A percentile compares a stretch with the other conserved stretches of the same genome.
These are phyloP conservation scores for Protobothrops flavoviridis DNA, from an alignment of 2,113 vertebrate species.

Conservation along the genomic window DNA sequence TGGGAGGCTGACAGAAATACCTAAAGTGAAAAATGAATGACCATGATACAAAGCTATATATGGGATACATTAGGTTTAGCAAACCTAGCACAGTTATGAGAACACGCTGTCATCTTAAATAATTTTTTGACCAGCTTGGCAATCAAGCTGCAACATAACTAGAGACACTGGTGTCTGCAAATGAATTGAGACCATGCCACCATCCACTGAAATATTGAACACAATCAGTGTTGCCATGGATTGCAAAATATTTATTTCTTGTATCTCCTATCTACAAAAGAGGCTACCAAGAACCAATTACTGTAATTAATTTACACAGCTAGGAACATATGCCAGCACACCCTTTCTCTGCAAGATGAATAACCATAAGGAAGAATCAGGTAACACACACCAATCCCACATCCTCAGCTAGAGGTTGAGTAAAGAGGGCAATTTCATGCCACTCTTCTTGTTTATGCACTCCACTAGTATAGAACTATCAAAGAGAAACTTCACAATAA, in stretches of 20 bases:
- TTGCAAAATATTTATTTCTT: not conserved
- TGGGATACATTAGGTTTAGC: not conserved
- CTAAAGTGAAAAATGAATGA: not conserved
- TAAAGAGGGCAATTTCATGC: not conserved
- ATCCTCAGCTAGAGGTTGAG: not conserved
- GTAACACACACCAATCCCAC: not conserved
- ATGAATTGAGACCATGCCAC: not conserved
- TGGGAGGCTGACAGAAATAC: not conserved
- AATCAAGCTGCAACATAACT: not conserved
- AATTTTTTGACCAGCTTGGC: not conserved
- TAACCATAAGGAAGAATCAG: not conserved
- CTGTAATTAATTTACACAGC: not conserved
- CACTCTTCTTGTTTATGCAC: not conserved
- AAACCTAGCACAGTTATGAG: not conserved
- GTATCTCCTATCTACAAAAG: not conserved
- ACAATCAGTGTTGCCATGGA: not conserved
- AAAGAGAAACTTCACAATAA: not conserved
- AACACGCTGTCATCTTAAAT: not conserved
- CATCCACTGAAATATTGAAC: not conserved
- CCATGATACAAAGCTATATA: not conserved
- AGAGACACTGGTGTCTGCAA: not conserved
- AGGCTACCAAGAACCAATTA: not conserved
- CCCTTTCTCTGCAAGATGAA: not conserved
- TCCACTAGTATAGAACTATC: not conserved
- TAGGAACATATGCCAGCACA: not conserved